Evolutionary conservation across 2,888 invertebrate genomes (phyloP), one percentile per base, ranked within the genome.

Genomic region (Epinotia ramella): DNA sequence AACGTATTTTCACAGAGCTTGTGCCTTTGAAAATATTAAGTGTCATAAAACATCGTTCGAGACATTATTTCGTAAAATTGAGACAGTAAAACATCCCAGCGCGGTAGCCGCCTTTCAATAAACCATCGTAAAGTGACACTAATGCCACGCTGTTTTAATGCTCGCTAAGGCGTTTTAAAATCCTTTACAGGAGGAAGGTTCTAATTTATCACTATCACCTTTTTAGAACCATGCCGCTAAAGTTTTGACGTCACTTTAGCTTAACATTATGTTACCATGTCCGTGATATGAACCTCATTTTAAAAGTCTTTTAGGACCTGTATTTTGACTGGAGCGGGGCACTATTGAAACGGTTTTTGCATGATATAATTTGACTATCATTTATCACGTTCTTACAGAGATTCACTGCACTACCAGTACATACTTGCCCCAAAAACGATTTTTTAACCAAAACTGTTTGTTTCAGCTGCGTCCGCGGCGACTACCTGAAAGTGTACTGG

Each of bases 401-500:
- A 3, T 33, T 33, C 33, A 33, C 7, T 33, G 33, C 33, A 33
- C 18, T 18, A 56, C 6, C 56, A 3, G 7, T 56, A 18, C 2
- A n/a, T 18, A 9, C 5, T n/a, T 18, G 9, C 18, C 2, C 56
- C 1, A 60, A 6, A 60, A 6, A 28, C 59, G 3, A 13, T 59
- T 24, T n/a, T 18, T 56, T 6, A 4, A 56, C 9, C 56, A 57
- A 11, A 9, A n/a, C 11, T 3, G 11, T 3, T 89, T 91, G 86
- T 96, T 96, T 12, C 96, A 97, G 97, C 81, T 97, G 97, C 87
- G 93, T 95, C 77, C 95, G 95, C 67, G 96, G 96, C 0, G 97
- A 97, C 90, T 97, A 96, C 90, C 90, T 97, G 80, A 97, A 97
- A 90, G 95, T 97, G 73, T 97, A 97, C 91, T 96, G 97, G 88